These are phyloP conservation scores for Drosophila basisetae DNA, from an alignment of 2,888 invertebrate species.

Conservation along the genomic window DNA sequence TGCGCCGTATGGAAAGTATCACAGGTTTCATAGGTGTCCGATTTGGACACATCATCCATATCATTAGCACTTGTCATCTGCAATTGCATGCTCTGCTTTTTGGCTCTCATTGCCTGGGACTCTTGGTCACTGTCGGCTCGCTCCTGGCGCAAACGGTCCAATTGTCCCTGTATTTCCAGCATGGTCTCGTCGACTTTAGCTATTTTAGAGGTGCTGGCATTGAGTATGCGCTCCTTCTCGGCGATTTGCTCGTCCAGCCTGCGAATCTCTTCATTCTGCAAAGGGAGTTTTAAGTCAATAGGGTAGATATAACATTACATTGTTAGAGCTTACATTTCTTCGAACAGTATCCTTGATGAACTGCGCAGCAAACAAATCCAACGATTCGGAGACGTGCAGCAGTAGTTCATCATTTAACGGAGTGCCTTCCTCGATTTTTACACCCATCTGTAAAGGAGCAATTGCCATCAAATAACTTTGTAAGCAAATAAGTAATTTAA, in stretches of 20 bases:
- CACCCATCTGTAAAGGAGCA: slow-evolving; percentile 85
- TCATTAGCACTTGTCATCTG: slow-evolving; percentile 86
- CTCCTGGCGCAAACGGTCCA: slow-evolving; percentile 86
- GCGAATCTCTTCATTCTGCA: slow-evolving; percentile 90
- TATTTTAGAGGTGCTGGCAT: slow-evolving; percentile 89
- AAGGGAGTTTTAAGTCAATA: accelerated
- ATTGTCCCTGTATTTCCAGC: slow-evolving; percentile 88
- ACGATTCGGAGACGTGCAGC: slow-evolving; percentile 88
- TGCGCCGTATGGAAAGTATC: slow-evolving; percentile 92
- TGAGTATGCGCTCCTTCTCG: slow-evolving; percentile 86
- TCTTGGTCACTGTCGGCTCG: slow-evolving; percentile 72
- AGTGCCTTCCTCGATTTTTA: slow-evolving; percentile 86
- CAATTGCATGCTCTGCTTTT: slow-evolving; percentile 87
- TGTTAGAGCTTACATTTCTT: slow-evolving; percentile 88
- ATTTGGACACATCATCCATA: slow-evolving; percentile 78
- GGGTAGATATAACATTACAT: accelerated
- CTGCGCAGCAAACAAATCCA: slow-evolving; percentile 88
- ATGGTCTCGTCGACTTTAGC: slow-evolving; percentile 90
- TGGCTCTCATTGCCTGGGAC: slow-evolving; percentile 61
- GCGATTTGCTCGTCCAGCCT: slow-evolving; percentile 89
- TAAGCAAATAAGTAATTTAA: not conserved
- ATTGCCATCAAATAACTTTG: not conserved
- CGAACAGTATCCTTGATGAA: slow-evolving; percentile 89
- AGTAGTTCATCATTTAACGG: slow-evolving; percentile 88
- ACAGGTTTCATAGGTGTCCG: slow-evolving; percentile 86